Base-by-base conservation (phyloP, 2,888 invertebrate species). In the Blastobasis lacticolella region DNA sequence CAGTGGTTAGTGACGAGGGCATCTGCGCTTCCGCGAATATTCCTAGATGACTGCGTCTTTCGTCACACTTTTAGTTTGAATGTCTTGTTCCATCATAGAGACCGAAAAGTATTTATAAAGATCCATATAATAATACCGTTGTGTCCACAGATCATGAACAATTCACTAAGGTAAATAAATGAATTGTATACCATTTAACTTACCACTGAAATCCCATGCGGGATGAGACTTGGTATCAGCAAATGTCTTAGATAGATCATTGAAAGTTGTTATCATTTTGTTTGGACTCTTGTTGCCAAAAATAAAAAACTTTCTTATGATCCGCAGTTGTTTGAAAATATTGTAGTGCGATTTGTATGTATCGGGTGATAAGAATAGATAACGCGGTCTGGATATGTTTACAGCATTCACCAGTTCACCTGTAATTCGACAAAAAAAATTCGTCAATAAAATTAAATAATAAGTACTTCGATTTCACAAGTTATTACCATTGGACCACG, bases 341-440 rank as follows among this genome's bases (percentile, higher is more conserved):
- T 68, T 53, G 48, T 68, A 67, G 55, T 69, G 74, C 0, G 37
- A 60, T 10, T 73, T 65, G 46, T 67, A 74, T 0, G 72, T 64
- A 38, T 62, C 61, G 6, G 69, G 66, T 1, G 83, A 83, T 5
- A 81, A 49, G 49, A 83, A 79, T 7, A 80, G 54, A 45, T 70
- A 76, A 52, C 73, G 80, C 4, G 83, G 81, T 41, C 73, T 76
- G 1, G 83, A 76, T 47, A 82, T 78, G 5, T 64, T 58, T 38
- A 75, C 59, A 1, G 73, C 67, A 56, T 82, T 80, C 10, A 62
- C 53, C n/a, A 83, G 43, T 62, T 83, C 83, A 61, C 64, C 82
- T 83, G 68, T 44, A 67, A 51, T 8, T 23, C 23, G 23, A 23
- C 3, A 23, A 23, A 23, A 23, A 23, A 23, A 1, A 2, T 23